Percentiles rank a stretch among this genome's conserved stretches.
phyloP scores from a whole-genome alignment of 1,140 invertebrate genomes.

The Brachionus sp. region DNA sequence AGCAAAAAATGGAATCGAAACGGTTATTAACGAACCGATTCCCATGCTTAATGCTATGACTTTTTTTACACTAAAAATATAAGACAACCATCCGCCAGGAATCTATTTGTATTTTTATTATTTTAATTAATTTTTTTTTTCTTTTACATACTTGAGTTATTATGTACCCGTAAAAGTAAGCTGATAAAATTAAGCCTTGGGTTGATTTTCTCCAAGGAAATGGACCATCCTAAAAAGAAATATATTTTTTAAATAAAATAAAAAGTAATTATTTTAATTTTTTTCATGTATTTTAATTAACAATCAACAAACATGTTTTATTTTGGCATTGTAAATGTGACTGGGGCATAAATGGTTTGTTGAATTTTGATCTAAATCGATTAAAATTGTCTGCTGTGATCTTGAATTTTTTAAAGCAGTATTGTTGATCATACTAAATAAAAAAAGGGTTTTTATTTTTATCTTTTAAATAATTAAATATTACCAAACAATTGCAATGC shows the following conservation, averaged over 20 bases:
- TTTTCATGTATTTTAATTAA: not conserved
- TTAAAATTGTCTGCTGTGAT: not conserved
- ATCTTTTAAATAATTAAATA: not conserved
- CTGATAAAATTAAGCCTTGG: constrained; percentile 55
- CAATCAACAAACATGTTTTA: not conserved
- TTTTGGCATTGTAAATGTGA: not conserved
- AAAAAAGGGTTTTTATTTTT: not conserved
- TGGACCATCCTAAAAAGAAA: constrained; percentile 15
- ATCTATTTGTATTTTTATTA: constrained; percentile 42
- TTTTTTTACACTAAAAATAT: constrained; percentile 55
- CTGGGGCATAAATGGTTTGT: not conserved
- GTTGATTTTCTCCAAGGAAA: constrained; percentile 53
- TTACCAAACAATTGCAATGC: constrained; percentile 28
- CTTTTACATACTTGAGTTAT: constrained; percentile 50
- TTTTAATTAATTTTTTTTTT: constrained; percentile 49
- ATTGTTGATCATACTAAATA: constrained; percentile 4
- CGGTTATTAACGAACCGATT: not conserved
- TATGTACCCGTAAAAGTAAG: constrained; percentile 45
- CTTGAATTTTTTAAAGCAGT: not conserved
- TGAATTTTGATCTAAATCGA: not conserved
- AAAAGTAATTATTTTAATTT: not conserved
- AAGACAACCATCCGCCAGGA: constrained; percentile 17
- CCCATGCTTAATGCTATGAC: constrained; percentile 49
- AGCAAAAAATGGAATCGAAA: constrained; percentile 23
- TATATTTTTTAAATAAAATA: not conserved